A percentile compares a stretch with the other conserved stretches of the same genome.
Evolutionary conservation across 1,140 invertebrate species (phyloP).

Genomic region (Metopolophium dirhodum): DNA sequence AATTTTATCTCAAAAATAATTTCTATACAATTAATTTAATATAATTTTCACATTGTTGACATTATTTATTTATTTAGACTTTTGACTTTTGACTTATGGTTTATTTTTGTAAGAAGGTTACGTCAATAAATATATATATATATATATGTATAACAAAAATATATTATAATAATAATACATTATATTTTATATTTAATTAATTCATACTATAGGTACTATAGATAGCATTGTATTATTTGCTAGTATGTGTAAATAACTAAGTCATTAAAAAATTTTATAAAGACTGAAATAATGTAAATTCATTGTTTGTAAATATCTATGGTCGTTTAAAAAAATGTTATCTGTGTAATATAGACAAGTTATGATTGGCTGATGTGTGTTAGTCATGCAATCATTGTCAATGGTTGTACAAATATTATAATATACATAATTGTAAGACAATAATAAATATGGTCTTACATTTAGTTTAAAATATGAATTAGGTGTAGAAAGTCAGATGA

Average conservation of each 20-base stretch:
- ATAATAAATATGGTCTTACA: neutral
- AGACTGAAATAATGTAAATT: neutral
- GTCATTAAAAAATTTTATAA: neutral
- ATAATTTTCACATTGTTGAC: neutral
- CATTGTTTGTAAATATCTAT: constrained; percentile 11
- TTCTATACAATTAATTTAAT: neutral
- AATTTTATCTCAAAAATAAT: constrained; percentile 5
- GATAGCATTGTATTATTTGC: neutral
- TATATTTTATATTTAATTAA: neutral
- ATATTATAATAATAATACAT: no score
- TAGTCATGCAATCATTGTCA: neutral
- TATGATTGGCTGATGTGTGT: neutral
- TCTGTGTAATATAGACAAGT: neutral
- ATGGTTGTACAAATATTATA: neutral
- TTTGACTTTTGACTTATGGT: neutral
- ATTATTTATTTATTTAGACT: neutral
- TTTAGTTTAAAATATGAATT: constrained; percentile 2
- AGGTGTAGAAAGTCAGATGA: neutral
- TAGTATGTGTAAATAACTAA: neutral
- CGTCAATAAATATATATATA: neutral
- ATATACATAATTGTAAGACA: neutral
- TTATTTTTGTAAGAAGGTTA: neutral
- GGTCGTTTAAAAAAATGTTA: constrained; percentile 10
- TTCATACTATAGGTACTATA: neutral
- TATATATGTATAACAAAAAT: no score